Evolutionary conservation across 64 coral and sea anemone genomes (phyloP).

Genomic region (Montipora cactus): DNA sequence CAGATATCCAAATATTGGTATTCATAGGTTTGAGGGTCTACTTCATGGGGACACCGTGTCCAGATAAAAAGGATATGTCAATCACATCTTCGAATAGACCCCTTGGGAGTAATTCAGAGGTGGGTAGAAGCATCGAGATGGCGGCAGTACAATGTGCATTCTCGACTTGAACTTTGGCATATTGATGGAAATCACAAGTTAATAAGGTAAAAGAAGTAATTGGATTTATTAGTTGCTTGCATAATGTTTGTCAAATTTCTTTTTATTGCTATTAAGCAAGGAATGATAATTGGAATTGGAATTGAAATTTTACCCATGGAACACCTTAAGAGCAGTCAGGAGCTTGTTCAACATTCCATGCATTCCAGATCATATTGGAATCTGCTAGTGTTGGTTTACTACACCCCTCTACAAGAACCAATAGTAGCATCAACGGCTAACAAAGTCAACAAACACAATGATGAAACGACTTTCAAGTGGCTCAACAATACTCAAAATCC

Average conservation of each 20-base stretch:
- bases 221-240: no score
- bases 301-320: no score
- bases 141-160: conserved; percentile 33
- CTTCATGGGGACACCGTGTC: conserved; percentile 51
- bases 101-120: conserved; percentile 35
- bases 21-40: conserved; percentile 53
- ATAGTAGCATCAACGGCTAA: no score
- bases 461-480: not conserved
- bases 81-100: conserved; percentile 51
- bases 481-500: not conserved
- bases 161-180: conserved; percentile 39
- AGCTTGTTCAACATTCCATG: no score
- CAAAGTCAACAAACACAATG: not conserved
- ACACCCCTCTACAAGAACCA: no score
- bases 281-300: no score
- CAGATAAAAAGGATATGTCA: conserved; percentile 67
- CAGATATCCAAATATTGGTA: conserved; percentile 47
- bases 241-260: not conserved
- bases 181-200: conserved; percentile 47
- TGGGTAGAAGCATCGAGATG: conserved; percentile 7
- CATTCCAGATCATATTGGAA: no score
- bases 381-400: no score
- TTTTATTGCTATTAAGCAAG: no score
- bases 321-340: no score
- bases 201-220: not conserved